These are phyloP conservation scores for Phaedon cochleariae DNA, from an alignment of 2,888 invertebrate genomes.

Conservation along the genomic window DNA sequence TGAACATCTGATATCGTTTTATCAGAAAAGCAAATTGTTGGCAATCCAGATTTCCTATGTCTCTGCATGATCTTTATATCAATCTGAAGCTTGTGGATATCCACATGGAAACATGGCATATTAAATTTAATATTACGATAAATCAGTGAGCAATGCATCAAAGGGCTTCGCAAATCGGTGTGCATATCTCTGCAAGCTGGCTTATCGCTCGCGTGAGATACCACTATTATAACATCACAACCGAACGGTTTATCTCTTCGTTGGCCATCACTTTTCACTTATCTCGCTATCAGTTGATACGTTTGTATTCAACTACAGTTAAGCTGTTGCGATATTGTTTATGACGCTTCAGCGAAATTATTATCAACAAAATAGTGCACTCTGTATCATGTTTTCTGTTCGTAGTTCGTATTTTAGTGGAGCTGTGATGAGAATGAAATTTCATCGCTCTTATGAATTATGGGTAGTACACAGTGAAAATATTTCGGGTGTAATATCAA, in stretches of 20 bases:
- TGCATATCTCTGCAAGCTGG: constrained; percentile 37
- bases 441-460: constrained; percentile 18
- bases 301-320: constrained; percentile 27
- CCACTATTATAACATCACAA: constrained; percentile 55
- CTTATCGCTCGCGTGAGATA: constrained; percentile 56
- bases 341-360: constrained; percentile 46
- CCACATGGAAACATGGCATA: constrained; percentile 20
- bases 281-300: constrained; percentile 42
- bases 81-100: not conserved
- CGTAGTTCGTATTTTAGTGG: constrained; percentile 35
- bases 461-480: too few species aligned
- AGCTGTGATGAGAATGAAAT: constrained; percentile 20
- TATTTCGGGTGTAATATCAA: too few species aligned
- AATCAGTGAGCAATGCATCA: constrained; percentile 39
- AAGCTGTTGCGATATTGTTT: constrained; percentile 35
- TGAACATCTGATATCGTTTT: too few species aligned
- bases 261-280: constrained; percentile 54
- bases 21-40: too few species aligned
- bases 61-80: too few species aligned
- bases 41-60: too few species aligned
- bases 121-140: constrained; percentile 34
- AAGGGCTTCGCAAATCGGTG: constrained; percentile 36
- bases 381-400: constrained; percentile 43
- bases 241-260: constrained; percentile 53
- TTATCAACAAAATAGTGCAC: constrained; percentile 45